These are phyloP conservation scores for Spea hammondii DNA, from an alignment of 2,797 vertebrate genomes.

Conservation along the genomic window DNA sequence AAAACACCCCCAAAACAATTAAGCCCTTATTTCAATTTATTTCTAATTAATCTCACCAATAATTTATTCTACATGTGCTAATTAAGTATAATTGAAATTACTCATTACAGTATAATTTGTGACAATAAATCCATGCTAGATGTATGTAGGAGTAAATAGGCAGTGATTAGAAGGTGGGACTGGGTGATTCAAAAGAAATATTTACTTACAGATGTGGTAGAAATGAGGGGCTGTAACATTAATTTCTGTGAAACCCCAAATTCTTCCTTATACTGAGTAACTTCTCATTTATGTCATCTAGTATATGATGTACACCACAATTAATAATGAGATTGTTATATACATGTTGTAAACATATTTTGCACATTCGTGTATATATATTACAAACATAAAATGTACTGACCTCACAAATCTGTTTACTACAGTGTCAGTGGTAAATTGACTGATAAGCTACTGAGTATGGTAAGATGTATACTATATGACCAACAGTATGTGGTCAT, in stretches of 20 bases:
- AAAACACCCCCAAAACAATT: background rate
- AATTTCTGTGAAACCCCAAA: background rate
- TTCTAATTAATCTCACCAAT: slow-evolving; percentile 27
- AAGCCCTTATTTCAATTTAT: slow-evolving; percentile 24
- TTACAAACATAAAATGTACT: too few species aligned
- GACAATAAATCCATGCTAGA: slow-evolving; percentile 27
- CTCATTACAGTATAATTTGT: slow-evolving; percentile 44
- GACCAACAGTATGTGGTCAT: too few species aligned
- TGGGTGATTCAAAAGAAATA: slow-evolving; percentile 2
- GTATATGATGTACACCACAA: background rate
- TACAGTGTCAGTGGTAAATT: too few species aligned
- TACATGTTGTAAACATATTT: background rate
- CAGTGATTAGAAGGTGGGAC: slow-evolving; percentile 25
- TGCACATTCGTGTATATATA: background rate
- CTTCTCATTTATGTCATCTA: background rate
- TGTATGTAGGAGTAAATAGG: slow-evolving; percentile 30
- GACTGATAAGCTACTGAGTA: too few species aligned
- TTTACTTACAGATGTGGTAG: slow-evolving; percentile 21
- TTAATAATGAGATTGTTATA: background rate
- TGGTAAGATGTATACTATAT: too few species aligned
- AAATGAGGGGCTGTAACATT: slow-evolving; percentile 22
- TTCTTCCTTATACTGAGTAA: background rate
- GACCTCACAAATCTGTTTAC: too few species aligned
- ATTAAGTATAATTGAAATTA: slow-evolving; percentile 39
- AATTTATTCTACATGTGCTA: slow-evolving; percentile 40